Evolutionary conservation across 2,113 vertebrate genomes (phyloP).

Genomic region (Urocolius indicus): DNA sequence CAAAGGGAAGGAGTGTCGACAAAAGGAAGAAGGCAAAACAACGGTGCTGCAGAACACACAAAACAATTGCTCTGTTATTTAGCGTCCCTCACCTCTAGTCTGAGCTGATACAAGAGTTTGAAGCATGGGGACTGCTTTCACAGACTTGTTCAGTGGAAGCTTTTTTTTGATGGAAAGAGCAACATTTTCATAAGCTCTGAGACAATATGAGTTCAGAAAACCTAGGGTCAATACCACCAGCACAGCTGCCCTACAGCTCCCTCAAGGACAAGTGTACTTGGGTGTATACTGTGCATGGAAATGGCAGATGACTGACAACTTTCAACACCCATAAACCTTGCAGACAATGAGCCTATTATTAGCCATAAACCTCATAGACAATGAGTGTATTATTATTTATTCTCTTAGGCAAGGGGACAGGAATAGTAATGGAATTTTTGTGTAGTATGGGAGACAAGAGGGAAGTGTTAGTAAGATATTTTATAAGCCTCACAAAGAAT

Average conservation of each 20-base stretch:
- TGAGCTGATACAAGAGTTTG: not conserved
- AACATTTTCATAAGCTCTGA: not conserved
- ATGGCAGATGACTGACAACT: not conserved
- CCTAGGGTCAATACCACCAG: not conserved
- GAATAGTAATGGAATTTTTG: constrained; percentile 25
- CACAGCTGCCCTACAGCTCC: not conserved
- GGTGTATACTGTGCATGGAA: not conserved
- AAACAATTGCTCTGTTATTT: not conserved
- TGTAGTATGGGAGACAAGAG: not conserved
- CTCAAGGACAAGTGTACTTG: not conserved
- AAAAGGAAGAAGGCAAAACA: not conserved
- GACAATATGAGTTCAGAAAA: not conserved
- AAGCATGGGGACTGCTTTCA: not conserved
- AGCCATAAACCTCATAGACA: not conserved
- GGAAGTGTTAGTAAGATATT: not conserved
- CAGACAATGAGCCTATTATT: not conserved
- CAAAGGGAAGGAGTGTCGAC: not conserved
- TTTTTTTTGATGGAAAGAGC: not conserved
- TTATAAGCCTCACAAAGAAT: not conserved
- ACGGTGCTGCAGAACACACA: not conserved
- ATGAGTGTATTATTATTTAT: constrained; percentile 28
- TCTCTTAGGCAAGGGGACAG: not conserved
- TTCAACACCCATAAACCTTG: not conserved
- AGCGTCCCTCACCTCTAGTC: not conserved
- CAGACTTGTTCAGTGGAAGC: not conserved